phyloP scores from a whole-genome alignment of 2,797 vertebrate genomes.

The Paguma larvata region DNA sequence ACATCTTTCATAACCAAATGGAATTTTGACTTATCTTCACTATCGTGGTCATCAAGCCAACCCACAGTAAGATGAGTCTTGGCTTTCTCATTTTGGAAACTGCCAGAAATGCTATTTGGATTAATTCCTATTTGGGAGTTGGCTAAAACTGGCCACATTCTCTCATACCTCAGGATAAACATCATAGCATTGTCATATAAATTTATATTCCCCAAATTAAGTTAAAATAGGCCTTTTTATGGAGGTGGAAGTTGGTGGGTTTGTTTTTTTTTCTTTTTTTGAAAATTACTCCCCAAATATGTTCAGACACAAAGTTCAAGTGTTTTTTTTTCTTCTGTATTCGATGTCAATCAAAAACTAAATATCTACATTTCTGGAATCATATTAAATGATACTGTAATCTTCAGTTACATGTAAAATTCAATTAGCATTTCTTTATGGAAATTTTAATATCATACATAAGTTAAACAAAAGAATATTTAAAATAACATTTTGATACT shows the following conservation, averaged over 20 bases:
- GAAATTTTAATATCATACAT: neutral
- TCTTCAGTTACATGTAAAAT: slow-evolving; percentile 17
- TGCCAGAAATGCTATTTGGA: slow-evolving; percentile 63
- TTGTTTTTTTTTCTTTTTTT: neutral
- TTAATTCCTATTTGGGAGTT: slow-evolving; percentile 60
- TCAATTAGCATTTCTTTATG: slow-evolving; percentile 25
- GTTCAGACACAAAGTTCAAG: neutral
- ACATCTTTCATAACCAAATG: neutral
- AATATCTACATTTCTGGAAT: neutral
- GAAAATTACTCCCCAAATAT: neutral
- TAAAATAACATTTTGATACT: slow-evolving; percentile 10
- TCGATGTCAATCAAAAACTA: slow-evolving; percentile 50
- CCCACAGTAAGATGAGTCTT: neutral
- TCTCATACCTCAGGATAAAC: slow-evolving; percentile 48
- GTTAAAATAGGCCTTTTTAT: slow-evolving; percentile 11
- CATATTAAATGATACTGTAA: neutral
- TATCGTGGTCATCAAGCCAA: neutral
- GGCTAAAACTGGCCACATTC: slow-evolving; percentile 22
- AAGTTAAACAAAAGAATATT: neutral
- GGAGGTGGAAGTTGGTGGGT: neutral
- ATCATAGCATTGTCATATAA: slow-evolving; percentile 18
- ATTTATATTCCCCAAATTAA: slow-evolving; percentile 30
- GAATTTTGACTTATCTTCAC: neutral
- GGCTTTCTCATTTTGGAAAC: slow-evolving; percentile 2
- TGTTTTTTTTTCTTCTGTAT: neutral